Base-by-base conservation (phyloP, 2,113 vertebrate species). In the Catharus fuscescens region DNA sequence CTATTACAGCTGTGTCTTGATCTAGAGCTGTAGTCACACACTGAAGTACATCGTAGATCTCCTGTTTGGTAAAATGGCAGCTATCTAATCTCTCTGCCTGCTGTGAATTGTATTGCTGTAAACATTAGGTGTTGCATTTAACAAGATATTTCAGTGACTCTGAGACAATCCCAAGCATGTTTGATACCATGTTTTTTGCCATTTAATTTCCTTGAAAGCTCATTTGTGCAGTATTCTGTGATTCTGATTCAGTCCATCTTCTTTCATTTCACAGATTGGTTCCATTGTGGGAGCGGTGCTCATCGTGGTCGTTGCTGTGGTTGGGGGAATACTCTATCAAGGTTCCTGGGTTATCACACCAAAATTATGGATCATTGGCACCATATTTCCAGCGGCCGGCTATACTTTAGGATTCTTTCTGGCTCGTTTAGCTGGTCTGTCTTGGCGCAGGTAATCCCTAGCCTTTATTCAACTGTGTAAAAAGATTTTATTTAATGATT, bases 271-370 rank as follows among this genome's bases (percentile, higher is more conserved):
- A n/a, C 96, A 99, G 99, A 1, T 99, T 0, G 99, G 99, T 16
- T 99, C 99, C 52, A 96, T 99, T 29, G 28, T 47, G 5, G 99
- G 99, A 21, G 96, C 97, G 1, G 0, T 62, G 66, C 98, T 99
- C 20, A 99, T 99, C 0, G 74, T 99, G 45, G 11, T 98, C 86
- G 97, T 98, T 26, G 99, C 99, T 36, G 99, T 99, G 77, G 91
- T 99, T 57, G 99, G 99, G 53, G 99, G 98, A 23, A 95, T 99
- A 78, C 98, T 99, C 31, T 99, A 99, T 95, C 98, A 98, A 97
- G 98, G 99, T 11, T 98, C 99, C 71, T 99, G 99, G 99, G 53
- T 9, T 78, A 99, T 99, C 21, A 8, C 96, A 32, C 99, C 99
- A 28, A 96, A 98, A 26, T 94, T 99, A 25, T 99, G 99, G 99